Percentiles rank a stretch among this genome's conserved stretches.
phyloP scores from a whole-genome alignment of 1,140 invertebrate genomes.

The Protaetia brevitarsis region DNA sequence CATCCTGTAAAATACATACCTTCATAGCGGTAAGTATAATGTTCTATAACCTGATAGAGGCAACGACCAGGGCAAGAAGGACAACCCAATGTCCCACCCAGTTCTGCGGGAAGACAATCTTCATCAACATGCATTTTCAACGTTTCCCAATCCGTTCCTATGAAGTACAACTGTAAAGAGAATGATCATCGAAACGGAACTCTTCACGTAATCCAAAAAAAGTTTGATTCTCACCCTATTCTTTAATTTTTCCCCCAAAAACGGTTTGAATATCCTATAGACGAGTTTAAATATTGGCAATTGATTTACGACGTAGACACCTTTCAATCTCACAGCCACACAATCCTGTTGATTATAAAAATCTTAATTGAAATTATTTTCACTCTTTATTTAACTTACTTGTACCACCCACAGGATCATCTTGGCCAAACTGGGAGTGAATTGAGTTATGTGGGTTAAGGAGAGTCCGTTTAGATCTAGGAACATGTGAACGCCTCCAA shows the following conservation, averaged over 20 bases:
- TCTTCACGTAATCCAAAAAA: no score
- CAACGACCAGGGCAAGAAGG: constrained; percentile 51
- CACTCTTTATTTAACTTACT: constrained; percentile 45
- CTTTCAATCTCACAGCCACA: constrained; percentile 64
- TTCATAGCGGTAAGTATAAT: constrained; percentile 55
- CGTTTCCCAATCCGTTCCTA: constrained; percentile 66
- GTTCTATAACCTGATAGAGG: constrained; percentile 54
- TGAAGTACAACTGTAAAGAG: constrained; percentile 61
- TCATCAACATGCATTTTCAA: constrained; percentile 62
- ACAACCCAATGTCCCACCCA: constrained; percentile 63
- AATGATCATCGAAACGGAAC: neutral
- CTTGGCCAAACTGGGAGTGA: constrained; percentile 67
- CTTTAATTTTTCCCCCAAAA: constrained; percentile 63
- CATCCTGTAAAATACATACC: no score
- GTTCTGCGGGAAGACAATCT: constrained; percentile 62
- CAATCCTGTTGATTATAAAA: constrained; percentile 53
- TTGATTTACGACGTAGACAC: constrained; percentile 75
- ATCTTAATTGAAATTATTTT: neutral
- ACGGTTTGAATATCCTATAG: constrained; percentile 74
- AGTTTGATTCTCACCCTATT: constrained; percentile 52
- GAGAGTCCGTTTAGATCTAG: constrained; percentile 67
- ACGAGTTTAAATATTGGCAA: constrained; percentile 73
- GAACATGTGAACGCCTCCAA: constrained; percentile 61
- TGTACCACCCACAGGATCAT: constrained; percentile 64
- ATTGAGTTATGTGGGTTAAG: constrained; percentile 64